phyloP scores from a whole-genome alignment of 2,797 vertebrate genomes.

The Acrossocheilus fasciatus region DNA sequence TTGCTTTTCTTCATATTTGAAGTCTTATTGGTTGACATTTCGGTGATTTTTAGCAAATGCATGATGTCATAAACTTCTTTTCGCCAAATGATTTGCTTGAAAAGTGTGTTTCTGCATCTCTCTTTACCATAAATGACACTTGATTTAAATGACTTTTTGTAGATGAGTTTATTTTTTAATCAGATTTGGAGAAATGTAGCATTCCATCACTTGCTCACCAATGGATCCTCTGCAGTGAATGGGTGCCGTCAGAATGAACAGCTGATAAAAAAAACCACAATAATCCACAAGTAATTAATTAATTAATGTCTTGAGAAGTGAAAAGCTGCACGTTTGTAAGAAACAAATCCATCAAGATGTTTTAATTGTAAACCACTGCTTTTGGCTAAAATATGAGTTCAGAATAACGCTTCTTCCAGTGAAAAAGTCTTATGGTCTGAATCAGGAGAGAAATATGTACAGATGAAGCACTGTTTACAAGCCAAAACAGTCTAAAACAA shows the following conservation, averaged over 20 bases:
- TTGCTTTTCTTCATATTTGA: not conserved
- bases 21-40: not conserved
- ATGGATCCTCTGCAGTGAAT: not conserved
- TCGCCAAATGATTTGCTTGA: not conserved
- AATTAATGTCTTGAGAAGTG: not conserved
- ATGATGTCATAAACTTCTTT: not conserved
- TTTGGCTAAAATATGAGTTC: too few species aligned
- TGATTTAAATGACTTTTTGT: not conserved
- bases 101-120: not conserved
- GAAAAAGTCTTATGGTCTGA: too few species aligned
- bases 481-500: not conserved
- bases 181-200: too few species aligned
- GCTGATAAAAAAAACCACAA: too few species aligned
- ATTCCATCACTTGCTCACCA: not conserved
- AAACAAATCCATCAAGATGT: not conserved
- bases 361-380: too few species aligned
- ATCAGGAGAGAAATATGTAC: too few species aligned
- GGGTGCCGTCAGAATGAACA: not conserved
- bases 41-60: not conserved
- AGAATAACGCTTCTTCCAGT: too few species aligned
- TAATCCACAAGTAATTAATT: not conserved
- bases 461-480: too few species aligned
- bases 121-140: not conserved
- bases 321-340: not conserved
- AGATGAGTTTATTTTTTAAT: too few species aligned